Conservation (phyloP, 2,113 vertebrate genomes). For the Platysteira castanea region DNA sequence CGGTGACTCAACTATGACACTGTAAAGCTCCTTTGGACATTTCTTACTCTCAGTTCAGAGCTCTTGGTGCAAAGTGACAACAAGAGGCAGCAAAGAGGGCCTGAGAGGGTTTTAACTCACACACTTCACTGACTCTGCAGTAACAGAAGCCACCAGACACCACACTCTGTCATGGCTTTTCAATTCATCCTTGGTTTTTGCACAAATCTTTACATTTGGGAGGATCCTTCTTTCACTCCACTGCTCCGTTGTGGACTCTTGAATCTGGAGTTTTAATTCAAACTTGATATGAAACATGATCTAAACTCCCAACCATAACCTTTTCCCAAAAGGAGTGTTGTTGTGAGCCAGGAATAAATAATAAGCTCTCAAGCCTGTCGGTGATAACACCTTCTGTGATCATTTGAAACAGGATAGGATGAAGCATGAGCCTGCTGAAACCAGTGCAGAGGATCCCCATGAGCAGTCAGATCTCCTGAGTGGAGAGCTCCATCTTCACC, state of each 20-base stretch:
- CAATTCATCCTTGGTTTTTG: background rate
- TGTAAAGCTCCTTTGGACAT: background rate
- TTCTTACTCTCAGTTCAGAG: background rate
- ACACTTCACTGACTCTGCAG: background rate
- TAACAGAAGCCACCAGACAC: background rate
- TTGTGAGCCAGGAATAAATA: background rate
- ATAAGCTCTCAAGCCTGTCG: background rate
- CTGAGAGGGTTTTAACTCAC: background rate
- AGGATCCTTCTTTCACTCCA: accelerated
- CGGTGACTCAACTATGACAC: accelerated
- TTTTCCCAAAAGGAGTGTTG: background rate
- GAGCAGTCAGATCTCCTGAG: background rate
- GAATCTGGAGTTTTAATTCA: background rate
- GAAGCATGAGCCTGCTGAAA: background rate
- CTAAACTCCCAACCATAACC: accelerated
- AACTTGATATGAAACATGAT: background rate
- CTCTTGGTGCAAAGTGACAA: background rate
- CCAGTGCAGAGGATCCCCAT: background rate
- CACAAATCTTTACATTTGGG: background rate
- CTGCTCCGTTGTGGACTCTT: background rate
- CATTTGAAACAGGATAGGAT: background rate
- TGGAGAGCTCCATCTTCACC: background rate
- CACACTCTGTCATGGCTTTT: background rate
- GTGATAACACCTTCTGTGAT: background rate
- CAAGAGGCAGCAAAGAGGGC: background rate